Evolutionary conservation across 2,113 vertebrate genomes (phyloP), one percentile per base, ranked within the genome.

Genomic region (Austrofundulus limnaeus): DNA sequence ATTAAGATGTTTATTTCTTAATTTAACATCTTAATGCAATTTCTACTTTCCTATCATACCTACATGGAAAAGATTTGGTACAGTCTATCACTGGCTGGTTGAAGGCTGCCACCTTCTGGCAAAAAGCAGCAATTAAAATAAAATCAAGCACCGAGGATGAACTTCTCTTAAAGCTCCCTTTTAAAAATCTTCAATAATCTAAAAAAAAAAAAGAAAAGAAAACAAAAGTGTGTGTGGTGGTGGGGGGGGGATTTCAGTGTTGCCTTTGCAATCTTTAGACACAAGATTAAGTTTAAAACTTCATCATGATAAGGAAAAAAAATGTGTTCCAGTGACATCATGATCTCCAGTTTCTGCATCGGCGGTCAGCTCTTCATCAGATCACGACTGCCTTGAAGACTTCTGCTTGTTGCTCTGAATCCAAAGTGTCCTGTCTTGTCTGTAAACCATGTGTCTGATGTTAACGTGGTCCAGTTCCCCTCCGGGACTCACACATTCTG

Each of bases 401-500:
- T 53, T 50, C 21, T 68, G 24, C 16, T 68, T 57, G 20, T 59
- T 56, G 25, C 19, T 39, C 66, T 20, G 55, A 70, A 79, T 59
- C 42, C 38, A 17, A 25, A 46, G 54, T 16, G 34, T 75, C 39
- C 43, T 72, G 23, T 78, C 34, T 54, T 45, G 31, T 21, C 25
- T 15, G 24, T 6, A 58, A 34, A 66, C 38, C 54, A 31, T 25
- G 20, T 46, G 37, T 66, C 60, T 60, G 34, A 34, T 28, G 75
- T 82, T 92, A 95, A 78, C 90, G 92, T 21, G 91, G 85, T 15
- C 90, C 80, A 2, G 88, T 84, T 45, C 90, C 86, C 78, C 92
- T 92, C 48, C 92, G 91, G 61, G 92, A 92, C 64, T 94, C 92
- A 17, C 92, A 91, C 92, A 94, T 93, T 70, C 92, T 92, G 77